These are phyloP conservation scores for Ypsolopha scabrella DNA, from an alignment of 2,888 invertebrate species.

Conservation along the genomic window DNA sequence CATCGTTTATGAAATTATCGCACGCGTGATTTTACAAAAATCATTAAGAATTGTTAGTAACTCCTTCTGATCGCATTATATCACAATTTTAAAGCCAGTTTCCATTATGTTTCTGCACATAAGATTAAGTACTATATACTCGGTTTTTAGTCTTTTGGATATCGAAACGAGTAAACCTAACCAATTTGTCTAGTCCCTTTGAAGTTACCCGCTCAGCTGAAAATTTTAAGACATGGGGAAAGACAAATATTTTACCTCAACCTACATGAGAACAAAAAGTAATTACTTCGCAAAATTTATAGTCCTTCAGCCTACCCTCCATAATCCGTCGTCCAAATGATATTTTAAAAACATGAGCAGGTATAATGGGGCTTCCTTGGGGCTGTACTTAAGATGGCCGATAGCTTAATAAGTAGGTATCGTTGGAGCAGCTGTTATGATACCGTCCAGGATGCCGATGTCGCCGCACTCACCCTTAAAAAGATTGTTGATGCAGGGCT, in stretches of 20 bases:
- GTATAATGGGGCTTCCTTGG: conserved; percentile 30
- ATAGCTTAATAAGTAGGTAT: conserved; percentile 66
- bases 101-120: too few relatives aligned
- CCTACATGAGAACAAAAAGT: conserved; percentile 15
- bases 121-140: too few relatives aligned
- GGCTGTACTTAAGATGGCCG: conserved; percentile 37
- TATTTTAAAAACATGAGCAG: conserved; percentile 60
- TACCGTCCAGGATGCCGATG: conserved; percentile 50
- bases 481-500: conserved; percentile 28
- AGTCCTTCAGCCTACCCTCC: conserved; percentile 12
- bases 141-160: too few relatives aligned
- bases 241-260: not conserved
- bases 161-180: too few relatives aligned
- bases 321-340: conserved; percentile 44
- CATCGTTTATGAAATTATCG: conserved; percentile 20
- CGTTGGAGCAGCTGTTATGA: conserved; percentile 66
- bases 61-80: too few relatives aligned
- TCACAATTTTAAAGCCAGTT: too few relatives aligned
- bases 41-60: too few relatives aligned
- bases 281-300: conserved; percentile 28
- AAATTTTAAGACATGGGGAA: too few relatives aligned
- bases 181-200: too few relatives aligned
- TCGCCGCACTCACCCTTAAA: conserved; percentile 60
- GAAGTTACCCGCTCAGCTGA: too few relatives aligned
- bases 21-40: not conserved